These are phyloP conservation scores for Rattus norvegicus DNA, from an alignment of 2,113 vertebrate species.

Conservation along the genomic window GRCr8 NC_086023.1:145647501-145648000, in stretches of 20 bases:
- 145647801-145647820: too few relatives aligned
- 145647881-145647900: neutral
- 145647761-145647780: neutral
- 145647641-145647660: neutral
- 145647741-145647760: neutral
- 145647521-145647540: neutral
- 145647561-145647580: neutral
- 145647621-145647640: neutral
- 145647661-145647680: neutral
- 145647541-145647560: neutral
- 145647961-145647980: neutral
- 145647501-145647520: neutral
- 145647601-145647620: neutral
- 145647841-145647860: neutral
- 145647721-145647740: neutral
- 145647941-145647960: neutral
- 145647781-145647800: neutral
- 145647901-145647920: neutral
- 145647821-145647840: too few relatives aligned
- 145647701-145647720: neutral
- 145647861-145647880: neutral
- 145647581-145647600: neutral
- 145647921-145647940: neutral
- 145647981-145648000: neutral
- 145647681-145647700: neutral